A percentile compares a stretch with the other conserved stretches of the same genome.
Evolutionary conservation across 2,113 vertebrate species (phyloP).

Genomic region (Macquaria australasica): DNA sequence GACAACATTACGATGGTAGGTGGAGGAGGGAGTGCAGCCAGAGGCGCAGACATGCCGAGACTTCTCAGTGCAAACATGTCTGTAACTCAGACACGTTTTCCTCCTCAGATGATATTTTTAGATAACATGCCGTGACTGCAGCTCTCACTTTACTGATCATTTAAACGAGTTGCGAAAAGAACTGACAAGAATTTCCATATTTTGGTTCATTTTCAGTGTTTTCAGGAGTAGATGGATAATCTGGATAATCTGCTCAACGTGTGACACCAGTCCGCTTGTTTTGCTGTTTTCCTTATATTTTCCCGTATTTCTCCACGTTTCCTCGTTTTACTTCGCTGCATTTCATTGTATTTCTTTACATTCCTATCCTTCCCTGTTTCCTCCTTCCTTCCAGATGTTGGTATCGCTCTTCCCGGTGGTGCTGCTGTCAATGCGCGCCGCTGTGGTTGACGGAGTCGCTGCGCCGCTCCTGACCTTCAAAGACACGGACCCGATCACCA

Average conservation of each 20-base stretch:
- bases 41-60: no score
- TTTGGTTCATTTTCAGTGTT: no score
- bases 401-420: neutral
- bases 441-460: fast-evolving
- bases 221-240: neutral
- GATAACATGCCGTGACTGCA: no score
- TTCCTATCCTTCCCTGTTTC: neutral
- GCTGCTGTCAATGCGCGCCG: fast-evolving
- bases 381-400: neutral
- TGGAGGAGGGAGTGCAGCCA: neutral
- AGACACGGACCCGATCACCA: constrained; percentile 32
- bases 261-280: neutral
- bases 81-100: no score
- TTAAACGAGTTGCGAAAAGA: neutral
- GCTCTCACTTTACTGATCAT: no score
- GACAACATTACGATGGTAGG: neutral
- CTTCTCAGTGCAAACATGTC: no score
- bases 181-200: neutral
- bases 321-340: neutral
- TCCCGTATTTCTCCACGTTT: neutral
- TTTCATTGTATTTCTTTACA: neutral
- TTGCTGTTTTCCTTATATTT: neutral
- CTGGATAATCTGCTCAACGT: neutral
- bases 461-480: constrained; percentile 26
- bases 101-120: no score